These are phyloP conservation scores for Heliconius sara DNA, from an alignment of 2,888 invertebrate genomes.

Conservation along the genomic window DNA sequence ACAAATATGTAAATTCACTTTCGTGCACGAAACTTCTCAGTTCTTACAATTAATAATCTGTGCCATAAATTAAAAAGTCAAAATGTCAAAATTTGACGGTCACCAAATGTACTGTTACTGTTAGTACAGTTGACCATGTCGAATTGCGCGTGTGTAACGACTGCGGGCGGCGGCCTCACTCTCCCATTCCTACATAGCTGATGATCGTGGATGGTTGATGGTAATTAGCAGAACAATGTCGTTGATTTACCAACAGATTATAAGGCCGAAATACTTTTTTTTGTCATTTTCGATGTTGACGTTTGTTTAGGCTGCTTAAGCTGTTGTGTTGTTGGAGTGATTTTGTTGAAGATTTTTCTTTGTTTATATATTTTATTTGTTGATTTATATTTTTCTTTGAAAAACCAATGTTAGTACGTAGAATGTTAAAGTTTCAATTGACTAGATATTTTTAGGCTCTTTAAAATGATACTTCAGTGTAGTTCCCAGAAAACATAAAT, in stretches of 20 bases:
- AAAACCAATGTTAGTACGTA: background rate
- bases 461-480: background rate
- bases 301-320: background rate
- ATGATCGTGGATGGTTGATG: slow-evolving; percentile 62
- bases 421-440: background rate
- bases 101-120: slow-evolving; percentile 57
- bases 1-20: slow-evolving; percentile 76
- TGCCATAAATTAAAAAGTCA: slow-evolving; percentile 43
- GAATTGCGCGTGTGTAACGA: slow-evolving; percentile 79
- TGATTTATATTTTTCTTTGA: background rate
- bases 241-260: slow-evolving; percentile 26
- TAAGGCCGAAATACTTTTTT: slow-evolving; percentile 48
- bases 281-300: slow-evolving; percentile 28
- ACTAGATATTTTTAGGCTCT: background rate
- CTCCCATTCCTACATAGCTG: slow-evolving; percentile 80
- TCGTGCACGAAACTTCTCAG: slow-evolving; percentile 68
- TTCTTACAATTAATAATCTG: slow-evolving; percentile 59
- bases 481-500: background rate
- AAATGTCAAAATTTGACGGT: slow-evolving; percentile 58
- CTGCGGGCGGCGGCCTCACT: slow-evolving; percentile 76
- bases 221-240: slow-evolving; percentile 58
- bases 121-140: slow-evolving; percentile 80
- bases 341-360: background rate
- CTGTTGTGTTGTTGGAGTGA: background rate
- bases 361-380: background rate